Conservation (phyloP, 2,888 invertebrate species). For the Pyrrhia umbra region DNA sequence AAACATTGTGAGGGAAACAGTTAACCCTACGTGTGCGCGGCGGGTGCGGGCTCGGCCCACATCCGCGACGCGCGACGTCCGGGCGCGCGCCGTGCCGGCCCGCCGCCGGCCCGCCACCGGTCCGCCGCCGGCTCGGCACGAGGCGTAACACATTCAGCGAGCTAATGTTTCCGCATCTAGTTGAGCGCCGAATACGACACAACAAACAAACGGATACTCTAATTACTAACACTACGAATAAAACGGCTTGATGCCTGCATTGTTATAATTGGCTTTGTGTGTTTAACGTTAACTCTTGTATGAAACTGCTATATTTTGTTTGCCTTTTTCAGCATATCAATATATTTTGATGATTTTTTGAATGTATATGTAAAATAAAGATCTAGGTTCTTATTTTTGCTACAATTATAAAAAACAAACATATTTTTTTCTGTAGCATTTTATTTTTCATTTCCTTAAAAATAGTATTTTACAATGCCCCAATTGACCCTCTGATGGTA, state of each 20-base stretch:
- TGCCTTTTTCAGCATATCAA: neutral
- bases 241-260: slow-evolving; percentile 19
- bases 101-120: slow-evolving; percentile 30
- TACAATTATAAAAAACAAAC: neutral
- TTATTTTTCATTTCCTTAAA: slow-evolving; percentile 31
- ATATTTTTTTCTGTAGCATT: neutral
- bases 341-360: neutral
- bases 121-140: slow-evolving; percentile 52
- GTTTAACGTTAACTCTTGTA: neutral
- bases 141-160: slow-evolving; percentile 19
- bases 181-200: slow-evolving; percentile 49
- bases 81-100: slow-evolving; percentile 2
- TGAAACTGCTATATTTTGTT: neutral
- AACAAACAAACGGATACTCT: slow-evolving; percentile 36
- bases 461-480: slow-evolving; percentile 39
- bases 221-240: slow-evolving; percentile 45
- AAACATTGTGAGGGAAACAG: neutral
- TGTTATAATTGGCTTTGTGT: slow-evolving; percentile 12
- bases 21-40: slow-evolving; percentile 13
- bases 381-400: too few species aligned
- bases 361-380: neutral
- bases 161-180: slow-evolving; percentile 63
- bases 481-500: slow-evolving; percentile 48
- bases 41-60: neutral
- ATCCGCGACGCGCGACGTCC: slow-evolving; percentile 7